Conservation (phyloP, 2,888 invertebrate genomes). For the Drosophila vallismaia region DNA sequence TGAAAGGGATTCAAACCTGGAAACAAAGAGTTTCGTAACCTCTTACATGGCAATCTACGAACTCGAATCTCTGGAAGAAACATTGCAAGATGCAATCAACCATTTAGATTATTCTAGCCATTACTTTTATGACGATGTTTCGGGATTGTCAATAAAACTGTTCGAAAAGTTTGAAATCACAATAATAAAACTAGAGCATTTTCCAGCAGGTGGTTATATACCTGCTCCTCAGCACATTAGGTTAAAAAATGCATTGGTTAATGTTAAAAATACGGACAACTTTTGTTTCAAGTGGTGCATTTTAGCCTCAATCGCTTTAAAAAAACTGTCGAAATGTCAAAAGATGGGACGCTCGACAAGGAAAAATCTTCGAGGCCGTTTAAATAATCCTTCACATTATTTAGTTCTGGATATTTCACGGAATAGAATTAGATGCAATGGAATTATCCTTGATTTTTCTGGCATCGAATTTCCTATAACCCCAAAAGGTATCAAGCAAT, state of each 20-base stretch:
- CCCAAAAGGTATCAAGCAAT: not conserved
- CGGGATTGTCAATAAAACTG: not conserved
- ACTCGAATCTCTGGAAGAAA: not conserved
- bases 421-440: not conserved
- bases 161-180: constrained; percentile 10
- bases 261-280: constrained; percentile 4
- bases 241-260: not conserved
- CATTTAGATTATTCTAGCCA: not conserved
- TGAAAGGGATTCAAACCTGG: not conserved
- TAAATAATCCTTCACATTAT: not conserved
- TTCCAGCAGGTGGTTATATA: not conserved
- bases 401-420: not conserved
- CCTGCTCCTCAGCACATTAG: not conserved
- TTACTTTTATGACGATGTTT: not conserved
- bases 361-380: not conserved
- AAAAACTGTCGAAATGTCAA: no score
- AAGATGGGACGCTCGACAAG: no score
- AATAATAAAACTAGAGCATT: constrained; percentile 4
- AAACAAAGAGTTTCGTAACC: not conserved
- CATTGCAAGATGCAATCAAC: not conserved
- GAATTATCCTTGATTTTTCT: constrained; percentile 1
- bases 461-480: constrained; percentile 11
- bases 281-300: constrained; percentile 18
- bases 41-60: not conserved
- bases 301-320: not conserved